Evolutionary conservation across 2,888 invertebrate species (phyloP), one percentile per base, ranked within the genome.

Genomic region (Nyleta sp.): DNA sequence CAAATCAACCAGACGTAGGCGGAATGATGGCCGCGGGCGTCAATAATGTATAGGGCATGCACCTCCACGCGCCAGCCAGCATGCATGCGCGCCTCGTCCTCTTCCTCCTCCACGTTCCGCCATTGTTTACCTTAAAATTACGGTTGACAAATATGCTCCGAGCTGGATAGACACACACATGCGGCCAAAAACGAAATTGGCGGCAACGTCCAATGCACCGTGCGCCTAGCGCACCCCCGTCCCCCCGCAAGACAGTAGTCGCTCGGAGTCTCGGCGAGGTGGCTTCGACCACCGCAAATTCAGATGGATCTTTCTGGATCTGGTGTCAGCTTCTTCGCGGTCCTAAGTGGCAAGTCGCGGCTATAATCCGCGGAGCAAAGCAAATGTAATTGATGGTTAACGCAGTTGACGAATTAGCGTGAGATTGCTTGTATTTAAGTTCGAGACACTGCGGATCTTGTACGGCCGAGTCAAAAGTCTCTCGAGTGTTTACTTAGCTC

Each of bases 51-150:
- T 68, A 74, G 74, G 73, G 53, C 74, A 74, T 74, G 65, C 70
- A 74, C 78, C 78, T 77, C 71, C 74, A 71, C 74, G 53, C 80
- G 62, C 48, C 42, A 74, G 50, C 35, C 72, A 50, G 65, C 80
- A 80, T 78, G 73, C 78, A 80, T 80, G 75, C 76, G 73, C 70
- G 57, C 18, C 60, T 67, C 65, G 20, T 67, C 53, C 50, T 74
- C 71, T 53, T 55, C 71, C 65, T 74, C 64, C 48, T 53, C 71
- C 31, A 57, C 62, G 33, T 75, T 53, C 68, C 75, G 75, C 75
- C 78, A 71, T 77, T 80, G 74, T 80, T 80, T 80, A 79, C 75
- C 60, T 72, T 55, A 38, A 44, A 65, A 70, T 78, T 70, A 65
- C 53, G 13, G 24, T 20, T 52, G 48, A 59, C 46, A 59, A 65